These are phyloP conservation scores for Hylomyscus alleni DNA, from an alignment of 2,797 vertebrate species.

Conservation along the genomic window DNA sequence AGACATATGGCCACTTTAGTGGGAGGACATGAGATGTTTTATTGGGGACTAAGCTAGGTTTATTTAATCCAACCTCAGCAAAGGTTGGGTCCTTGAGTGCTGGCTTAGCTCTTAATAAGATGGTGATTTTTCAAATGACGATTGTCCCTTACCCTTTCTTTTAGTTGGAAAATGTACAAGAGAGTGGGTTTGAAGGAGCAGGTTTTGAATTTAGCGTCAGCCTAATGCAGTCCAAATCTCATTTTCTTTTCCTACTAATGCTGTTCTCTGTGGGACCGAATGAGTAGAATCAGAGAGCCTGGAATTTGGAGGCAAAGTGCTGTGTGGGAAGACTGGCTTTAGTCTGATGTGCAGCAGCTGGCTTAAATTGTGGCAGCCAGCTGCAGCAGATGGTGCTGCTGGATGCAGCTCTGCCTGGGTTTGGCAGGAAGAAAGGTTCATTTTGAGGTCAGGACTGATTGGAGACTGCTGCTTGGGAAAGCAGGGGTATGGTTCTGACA, in stretches of 20 bases:
- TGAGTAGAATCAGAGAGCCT: conserved; percentile 21
- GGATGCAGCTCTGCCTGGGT: background rate
- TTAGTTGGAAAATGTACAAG: conserved; percentile 24
- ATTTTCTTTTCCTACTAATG: conserved; percentile 59
- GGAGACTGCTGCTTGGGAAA: background rate
- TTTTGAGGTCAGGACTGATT: conserved; percentile 36
- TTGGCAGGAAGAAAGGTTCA: conserved; percentile 68
- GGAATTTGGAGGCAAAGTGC: conserved; percentile 42
- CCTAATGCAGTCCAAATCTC: background rate
- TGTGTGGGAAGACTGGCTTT: conserved; percentile 56
- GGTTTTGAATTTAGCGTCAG: background rate
- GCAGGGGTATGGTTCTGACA: conserved; percentile 35
- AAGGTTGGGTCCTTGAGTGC: background rate
- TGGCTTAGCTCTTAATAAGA: conserved; percentile 35
- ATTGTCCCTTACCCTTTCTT: conserved; percentile 22
- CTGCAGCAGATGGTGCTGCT: conserved; percentile 71
- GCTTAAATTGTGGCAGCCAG: conserved; percentile 57
- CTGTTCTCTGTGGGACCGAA: background rate
- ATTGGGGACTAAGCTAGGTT: background rate
- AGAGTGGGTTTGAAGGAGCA: background rate
- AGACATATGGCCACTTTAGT: background rate
- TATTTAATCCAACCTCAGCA: background rate
- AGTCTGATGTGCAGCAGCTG: conserved; percentile 52
- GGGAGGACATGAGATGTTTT: background rate
- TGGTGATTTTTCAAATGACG: conserved; percentile 23